Evolutionary conservation across 2,113 vertebrate species (phyloP).

Genomic region (Coturnix japonica): DNA sequence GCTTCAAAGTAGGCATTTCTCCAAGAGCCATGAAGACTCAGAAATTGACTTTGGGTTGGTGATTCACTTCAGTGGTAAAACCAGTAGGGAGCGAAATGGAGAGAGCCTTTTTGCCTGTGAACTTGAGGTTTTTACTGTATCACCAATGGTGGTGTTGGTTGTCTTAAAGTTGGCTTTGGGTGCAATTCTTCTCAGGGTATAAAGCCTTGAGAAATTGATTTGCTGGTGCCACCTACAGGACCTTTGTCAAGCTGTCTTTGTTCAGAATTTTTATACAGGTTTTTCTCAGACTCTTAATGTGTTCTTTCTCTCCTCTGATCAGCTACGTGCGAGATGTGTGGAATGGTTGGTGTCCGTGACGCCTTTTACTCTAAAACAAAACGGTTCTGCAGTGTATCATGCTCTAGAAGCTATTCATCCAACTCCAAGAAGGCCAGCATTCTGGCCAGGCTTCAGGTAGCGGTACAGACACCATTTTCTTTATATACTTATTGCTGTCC

Average conservation of each 20-base stretch:
- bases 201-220: background rate
- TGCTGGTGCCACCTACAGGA: background rate
- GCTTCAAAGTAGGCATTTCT: background rate
- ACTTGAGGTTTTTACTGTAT: background rate
- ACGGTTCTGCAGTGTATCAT: conserved; percentile 98
- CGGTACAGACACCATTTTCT: conserved; percentile 77
- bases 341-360: conserved; percentile 97
- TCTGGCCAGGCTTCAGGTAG: conserved; percentile 98
- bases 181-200: background rate
- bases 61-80: background rate
- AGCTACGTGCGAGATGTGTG: conserved; percentile 99
- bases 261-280: fast-evolving
- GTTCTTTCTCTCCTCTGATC: conserved; percentile 27
- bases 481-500: conserved; percentile 41
- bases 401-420: conserved; percentile 97
- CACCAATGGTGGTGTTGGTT: background rate
- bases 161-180: background rate
- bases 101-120: background rate
- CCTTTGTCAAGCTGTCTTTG: background rate
- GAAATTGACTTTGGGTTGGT: fast-evolving
- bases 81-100: background rate
- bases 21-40: background rate
- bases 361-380: conserved; percentile 99
- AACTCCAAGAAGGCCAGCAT: conserved; percentile 99
- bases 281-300: background rate